These are phyloP conservation scores for Sibirionetta formosa DNA, from an alignment of 2,797 vertebrate genomes.

Conservation along the genomic window DNA sequence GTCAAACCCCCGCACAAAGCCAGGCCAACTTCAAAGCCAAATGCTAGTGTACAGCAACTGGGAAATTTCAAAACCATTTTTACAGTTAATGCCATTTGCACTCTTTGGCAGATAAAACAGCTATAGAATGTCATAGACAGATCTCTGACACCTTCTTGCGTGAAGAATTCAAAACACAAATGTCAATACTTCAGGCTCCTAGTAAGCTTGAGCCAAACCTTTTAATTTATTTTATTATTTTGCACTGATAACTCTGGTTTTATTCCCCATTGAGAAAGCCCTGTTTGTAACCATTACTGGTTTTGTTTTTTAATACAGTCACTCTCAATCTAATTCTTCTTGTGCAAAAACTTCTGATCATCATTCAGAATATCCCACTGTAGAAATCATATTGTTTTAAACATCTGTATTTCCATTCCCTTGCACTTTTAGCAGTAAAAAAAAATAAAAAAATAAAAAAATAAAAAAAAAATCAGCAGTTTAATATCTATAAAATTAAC, in stretches of 20 bases:
- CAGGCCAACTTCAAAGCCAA: background rate
- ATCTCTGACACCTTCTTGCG: background rate
- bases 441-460: background rate
- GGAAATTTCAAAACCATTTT: background rate
- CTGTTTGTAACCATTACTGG: background rate
- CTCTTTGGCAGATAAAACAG: background rate
- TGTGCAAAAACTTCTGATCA: background rate
- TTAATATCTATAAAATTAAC: conserved; percentile 49
- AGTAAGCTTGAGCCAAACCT: background rate
- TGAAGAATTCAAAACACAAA: background rate
- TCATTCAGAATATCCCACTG: background rate
- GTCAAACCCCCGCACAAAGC: background rate
- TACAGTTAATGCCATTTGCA: background rate
- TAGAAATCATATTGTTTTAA: background rate
- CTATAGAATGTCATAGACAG: rapidly evolving
- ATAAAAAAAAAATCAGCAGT: background rate
- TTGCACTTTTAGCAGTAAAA: conserved; percentile 5
- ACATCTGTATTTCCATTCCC: background rate
- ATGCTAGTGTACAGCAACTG: background rate
- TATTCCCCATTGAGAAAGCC: background rate
- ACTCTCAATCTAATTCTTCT: background rate
- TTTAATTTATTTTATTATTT: background rate
- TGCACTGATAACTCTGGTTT: background rate
- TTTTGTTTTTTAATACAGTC: background rate
- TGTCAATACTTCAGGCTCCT: background rate